Conservation (phyloP, 2,113 vertebrate genomes). For the Numenius arquata region DNA sequence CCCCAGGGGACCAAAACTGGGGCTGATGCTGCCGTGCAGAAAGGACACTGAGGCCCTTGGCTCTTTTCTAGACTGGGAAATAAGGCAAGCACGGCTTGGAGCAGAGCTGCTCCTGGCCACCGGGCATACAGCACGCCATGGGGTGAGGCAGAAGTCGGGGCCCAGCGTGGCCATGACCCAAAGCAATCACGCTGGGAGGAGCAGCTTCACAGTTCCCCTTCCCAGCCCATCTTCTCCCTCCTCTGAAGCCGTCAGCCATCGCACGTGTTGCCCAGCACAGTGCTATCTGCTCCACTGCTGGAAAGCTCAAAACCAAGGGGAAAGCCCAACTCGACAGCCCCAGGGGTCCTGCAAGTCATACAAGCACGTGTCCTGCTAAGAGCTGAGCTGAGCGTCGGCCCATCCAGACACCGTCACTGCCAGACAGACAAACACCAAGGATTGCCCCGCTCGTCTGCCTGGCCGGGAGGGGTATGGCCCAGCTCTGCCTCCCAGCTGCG, state of each 20-base stretch:
- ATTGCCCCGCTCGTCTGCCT: not conserved
- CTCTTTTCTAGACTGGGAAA: not conserved
- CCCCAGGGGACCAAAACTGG: not conserved
- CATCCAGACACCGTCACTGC: rapidly evolving
- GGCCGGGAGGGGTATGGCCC: rapidly evolving
- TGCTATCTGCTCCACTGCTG: not conserved
- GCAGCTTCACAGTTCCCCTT: not conserved
- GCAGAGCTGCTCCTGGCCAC: not conserved
- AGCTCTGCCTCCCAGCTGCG: not conserved
- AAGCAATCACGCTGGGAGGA: not conserved
- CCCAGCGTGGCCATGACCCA: rapidly evolving
- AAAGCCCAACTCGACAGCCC: not conserved
- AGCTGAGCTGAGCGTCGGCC: not conserved
- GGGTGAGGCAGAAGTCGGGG: not conserved
- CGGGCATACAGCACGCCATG: rapidly evolving
- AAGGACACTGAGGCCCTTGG: not conserved
- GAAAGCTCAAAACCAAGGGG: not conserved
- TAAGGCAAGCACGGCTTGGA: not conserved
- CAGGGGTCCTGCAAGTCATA: not conserved
- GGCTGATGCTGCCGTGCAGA: not conserved
- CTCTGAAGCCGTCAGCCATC: rapidly evolving
- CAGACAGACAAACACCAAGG: too few species aligned
- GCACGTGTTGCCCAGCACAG: rapidly evolving
- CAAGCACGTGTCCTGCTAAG: not conserved
- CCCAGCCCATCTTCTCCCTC: not conserved